Evolutionary conservation across 2,888 invertebrate species (phyloP).

Genomic region (Erannis defoliaria): DNA sequence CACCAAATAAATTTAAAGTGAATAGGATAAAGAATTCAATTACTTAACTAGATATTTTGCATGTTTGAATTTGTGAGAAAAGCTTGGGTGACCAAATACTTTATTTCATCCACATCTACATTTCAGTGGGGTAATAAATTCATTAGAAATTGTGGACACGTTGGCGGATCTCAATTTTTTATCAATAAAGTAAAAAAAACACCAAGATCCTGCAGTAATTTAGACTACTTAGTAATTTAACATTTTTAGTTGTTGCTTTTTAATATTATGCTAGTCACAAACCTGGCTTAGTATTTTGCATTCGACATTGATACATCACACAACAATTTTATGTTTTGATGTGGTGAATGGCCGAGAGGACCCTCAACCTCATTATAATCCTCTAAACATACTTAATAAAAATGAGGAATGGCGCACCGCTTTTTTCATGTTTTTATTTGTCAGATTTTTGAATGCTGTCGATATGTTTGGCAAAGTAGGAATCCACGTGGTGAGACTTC

Average conservation of each 20-base stretch:
- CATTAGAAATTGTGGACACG: background rate
- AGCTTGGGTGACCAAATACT: background rate
- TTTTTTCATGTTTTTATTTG: background rate
- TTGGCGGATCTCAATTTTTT: background rate
- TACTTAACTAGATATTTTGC: no score
- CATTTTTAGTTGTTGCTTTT: background rate
- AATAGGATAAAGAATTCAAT: no score
- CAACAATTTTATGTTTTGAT: constrained; percentile 9
- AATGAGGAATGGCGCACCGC: background rate
- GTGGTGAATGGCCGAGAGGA: constrained; percentile 11
- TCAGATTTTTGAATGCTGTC: background rate
- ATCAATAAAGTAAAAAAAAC: background rate
- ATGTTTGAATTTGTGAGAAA: background rate
- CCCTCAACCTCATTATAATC: background rate
- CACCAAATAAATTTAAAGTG: no score
- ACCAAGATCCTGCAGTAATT: background rate
- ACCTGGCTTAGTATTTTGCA: constrained; percentile 2
- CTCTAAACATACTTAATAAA: constrained; percentile 1
- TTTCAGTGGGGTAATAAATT: background rate
- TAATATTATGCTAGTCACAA: constrained; percentile 7
- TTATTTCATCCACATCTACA: background rate
- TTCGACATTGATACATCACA: constrained; percentile 8
- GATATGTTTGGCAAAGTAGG: background rate
- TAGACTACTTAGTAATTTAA: background rate
- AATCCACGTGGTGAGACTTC: no score